Evolutionary conservation across 35 echinoderm and acorn worm genomes (phyloP).

Genomic region (Heliocidaris tuberculata): DNA sequence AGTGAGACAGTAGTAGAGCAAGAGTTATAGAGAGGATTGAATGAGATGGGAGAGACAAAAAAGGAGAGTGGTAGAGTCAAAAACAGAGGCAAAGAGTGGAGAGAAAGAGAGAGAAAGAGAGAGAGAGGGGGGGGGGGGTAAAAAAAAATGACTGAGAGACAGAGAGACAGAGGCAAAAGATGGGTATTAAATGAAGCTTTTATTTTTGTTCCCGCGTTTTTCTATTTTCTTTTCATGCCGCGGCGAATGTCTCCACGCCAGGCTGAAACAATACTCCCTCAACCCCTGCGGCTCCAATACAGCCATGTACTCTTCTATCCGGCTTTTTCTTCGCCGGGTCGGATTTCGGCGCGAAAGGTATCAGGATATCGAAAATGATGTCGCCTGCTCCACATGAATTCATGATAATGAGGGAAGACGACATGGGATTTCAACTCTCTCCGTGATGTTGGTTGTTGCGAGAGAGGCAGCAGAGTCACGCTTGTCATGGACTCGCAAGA

Average conservation of each 20-base stretch:
- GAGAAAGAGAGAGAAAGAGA: neutral
- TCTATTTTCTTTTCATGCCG: neutral
- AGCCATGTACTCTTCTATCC: neutral
- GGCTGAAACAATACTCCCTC: neutral
- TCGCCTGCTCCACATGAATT: slow-evolving; percentile 15
- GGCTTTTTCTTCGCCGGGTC: neutral
- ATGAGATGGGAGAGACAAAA: too few relatives aligned
- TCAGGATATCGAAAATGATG: neutral
- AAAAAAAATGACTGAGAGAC: neutral
- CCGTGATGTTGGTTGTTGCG: neutral
- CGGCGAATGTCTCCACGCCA: neutral
- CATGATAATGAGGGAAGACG: neutral
- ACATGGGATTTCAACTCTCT: neutral
- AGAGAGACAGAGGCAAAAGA: neutral
- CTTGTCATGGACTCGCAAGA: neutral
- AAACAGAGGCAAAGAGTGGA: too few relatives aligned
- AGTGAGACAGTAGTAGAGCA: neutral
- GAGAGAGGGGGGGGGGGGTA: neutral
- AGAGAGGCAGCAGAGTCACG: neutral
- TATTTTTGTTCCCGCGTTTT: neutral
- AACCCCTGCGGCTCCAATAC: neutral
- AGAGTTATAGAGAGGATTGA: neutral
- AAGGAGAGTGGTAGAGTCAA: too few relatives aligned
- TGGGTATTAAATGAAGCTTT: neutral
- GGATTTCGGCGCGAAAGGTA: neutral